Percentiles rank a stretch among this genome's conserved stretches.
Conservation (phyloP, 2,888 invertebrate genomes). For the Notodonta dromedarius region DNA sequence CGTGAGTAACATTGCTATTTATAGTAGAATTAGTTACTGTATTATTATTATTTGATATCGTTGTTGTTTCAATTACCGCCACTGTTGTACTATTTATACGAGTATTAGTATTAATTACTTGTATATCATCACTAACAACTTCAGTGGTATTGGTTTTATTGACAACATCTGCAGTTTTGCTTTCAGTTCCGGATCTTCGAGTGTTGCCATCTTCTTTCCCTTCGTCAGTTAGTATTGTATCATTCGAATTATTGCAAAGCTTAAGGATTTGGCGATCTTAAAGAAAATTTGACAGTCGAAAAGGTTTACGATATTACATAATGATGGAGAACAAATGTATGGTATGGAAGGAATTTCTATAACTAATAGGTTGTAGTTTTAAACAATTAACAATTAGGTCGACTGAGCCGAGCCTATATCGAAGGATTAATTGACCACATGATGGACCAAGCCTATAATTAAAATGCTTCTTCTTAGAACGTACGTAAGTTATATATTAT, state of each 20-base stretch:
- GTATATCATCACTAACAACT: neutral
- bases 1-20: conserved; percentile 1
- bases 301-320: too few relatives aligned
- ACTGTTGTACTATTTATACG: neutral
- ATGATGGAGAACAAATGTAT: too few relatives aligned
- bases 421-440: too few relatives aligned
- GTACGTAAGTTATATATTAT: too few relatives aligned
- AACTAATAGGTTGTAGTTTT: too few relatives aligned
- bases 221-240: neutral
- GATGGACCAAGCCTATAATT: too few relatives aligned
- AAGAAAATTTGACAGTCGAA: neutral
- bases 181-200: conserved; percentile 14
- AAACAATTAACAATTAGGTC: too few relatives aligned
- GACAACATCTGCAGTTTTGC: neutral
- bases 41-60: neutral
- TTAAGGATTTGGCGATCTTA: conserved; percentile 12
- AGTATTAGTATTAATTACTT: neutral
- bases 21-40: conserved; percentile 7
- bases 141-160: conserved; percentile 7
- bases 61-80: conserved; percentile 7
- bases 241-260: conserved; percentile 1
- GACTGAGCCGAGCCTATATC: too few relatives aligned
- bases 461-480: too few relatives aligned
- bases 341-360: too few relatives aligned
- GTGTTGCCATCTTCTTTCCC: conserved; percentile 9